A percentile compares a stretch with the other conserved stretches of the same genome.
phyloP scores from a whole-genome alignment of 2,113 vertebrate species.

The Corythoichthys intestinalis region DNA sequence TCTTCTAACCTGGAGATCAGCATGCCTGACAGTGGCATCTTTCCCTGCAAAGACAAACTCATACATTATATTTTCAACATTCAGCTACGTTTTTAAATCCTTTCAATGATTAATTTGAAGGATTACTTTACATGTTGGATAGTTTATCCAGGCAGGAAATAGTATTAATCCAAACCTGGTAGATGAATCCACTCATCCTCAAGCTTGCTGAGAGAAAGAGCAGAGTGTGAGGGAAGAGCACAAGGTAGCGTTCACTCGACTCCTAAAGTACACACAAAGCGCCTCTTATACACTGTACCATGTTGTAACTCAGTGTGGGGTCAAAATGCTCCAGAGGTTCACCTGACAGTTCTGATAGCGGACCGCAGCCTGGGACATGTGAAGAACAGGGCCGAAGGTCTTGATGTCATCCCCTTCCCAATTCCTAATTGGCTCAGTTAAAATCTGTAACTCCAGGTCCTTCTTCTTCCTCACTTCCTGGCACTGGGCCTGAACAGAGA shows the following conservation, averaged over 20 bases:
- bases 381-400: slow-evolving; percentile 82
- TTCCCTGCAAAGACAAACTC: slow-evolving; percentile 73
- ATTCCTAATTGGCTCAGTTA: slow-evolving; percentile 88
- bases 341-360: slow-evolving; percentile 88
- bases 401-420: slow-evolving; percentile 95
- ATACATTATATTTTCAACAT: neutral
- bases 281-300: neutral
- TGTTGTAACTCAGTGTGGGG: neutral
- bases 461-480: slow-evolving; percentile 92
- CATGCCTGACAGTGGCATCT: slow-evolving; percentile 86
- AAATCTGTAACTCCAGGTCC: slow-evolving; percentile 90
- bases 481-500: slow-evolving; percentile 79
- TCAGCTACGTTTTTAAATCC: neutral
- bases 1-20: slow-evolving; percentile 89
- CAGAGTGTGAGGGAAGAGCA: slow-evolving; percentile 90
- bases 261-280: slow-evolving; percentile 72
- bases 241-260: slow-evolving; percentile 87
- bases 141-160: neutral
- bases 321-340: neutral
- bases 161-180: slow-evolving; percentile 76
- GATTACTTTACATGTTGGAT: neutral
- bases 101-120: neutral
- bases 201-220: slow-evolving; percentile 90
- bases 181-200: slow-evolving; percentile 98
- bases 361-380: slow-evolving; percentile 89